These are phyloP conservation scores for Eupithecia tripunctaria DNA, from an alignment of 2,888 invertebrate species.

Conservation along the genomic window DNA sequence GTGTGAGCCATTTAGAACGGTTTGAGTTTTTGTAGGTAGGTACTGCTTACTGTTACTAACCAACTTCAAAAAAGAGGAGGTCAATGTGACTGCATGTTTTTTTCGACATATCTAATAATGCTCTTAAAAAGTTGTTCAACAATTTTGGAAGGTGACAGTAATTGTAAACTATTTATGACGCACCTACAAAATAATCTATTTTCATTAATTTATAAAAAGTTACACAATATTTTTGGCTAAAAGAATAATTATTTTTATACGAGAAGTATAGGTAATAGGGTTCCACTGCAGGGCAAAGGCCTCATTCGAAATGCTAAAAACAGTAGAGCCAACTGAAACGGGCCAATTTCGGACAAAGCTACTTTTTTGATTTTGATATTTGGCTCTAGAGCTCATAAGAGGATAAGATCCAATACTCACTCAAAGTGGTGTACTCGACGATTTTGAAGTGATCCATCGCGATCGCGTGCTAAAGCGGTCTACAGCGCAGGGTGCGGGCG, in stretches of 20 bases:
- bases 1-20: not conserved
- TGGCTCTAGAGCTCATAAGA: not conserved
- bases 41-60: no score
- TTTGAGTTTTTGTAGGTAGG: not conserved
- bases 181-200: not conserved
- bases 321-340: not conserved
- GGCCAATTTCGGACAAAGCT: not conserved
- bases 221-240: no score
- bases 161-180: not conserved
- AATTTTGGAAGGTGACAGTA: not conserved
- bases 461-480: slow-evolving; percentile 43
- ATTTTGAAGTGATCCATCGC: slow-evolving; percentile 69
- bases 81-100: not conserved
- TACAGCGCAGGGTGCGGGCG: slow-evolving; percentile 50
- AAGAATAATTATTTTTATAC: no score
- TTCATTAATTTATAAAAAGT: not conserved
- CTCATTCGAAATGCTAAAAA: no score
- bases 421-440: slow-evolving; percentile 68
- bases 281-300: no score
- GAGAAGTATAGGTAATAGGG: no score
- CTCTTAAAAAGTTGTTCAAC: not conserved
- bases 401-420: slow-evolving; percentile 58
- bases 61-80: not conserved
- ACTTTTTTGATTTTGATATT: not conserved
- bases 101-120: not conserved